Evolutionary conservation across 2,113 vertebrate genomes (phyloP).

Genomic region (Syrrhaptes paradoxus): DNA sequence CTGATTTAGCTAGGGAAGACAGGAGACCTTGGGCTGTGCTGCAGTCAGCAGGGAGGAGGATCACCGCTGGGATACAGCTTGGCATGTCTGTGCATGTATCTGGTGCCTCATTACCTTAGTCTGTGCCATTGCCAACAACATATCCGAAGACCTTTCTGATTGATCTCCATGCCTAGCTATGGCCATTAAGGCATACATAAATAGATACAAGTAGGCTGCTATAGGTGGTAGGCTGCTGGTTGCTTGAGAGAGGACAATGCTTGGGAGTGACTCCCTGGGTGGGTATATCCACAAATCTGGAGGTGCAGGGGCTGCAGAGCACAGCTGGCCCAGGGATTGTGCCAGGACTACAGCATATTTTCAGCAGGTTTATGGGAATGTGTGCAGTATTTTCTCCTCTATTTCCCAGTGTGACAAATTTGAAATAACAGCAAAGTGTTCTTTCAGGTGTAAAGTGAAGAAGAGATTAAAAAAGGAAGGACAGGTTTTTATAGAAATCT

Average conservation of each 20-base stretch:
- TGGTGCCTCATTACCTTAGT: not conserved
- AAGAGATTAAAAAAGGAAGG: not conserved
- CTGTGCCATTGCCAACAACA: fast-evolving
- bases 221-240: not conserved
- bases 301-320: not conserved
- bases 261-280: fast-evolving
- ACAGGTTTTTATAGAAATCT: not conserved
- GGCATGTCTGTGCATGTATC: not conserved
- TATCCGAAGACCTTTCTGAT: not conserved
- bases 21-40: not conserved
- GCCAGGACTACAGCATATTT: not conserved
- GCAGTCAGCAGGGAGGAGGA: not conserved
- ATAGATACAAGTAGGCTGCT: not conserved
- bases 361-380: not conserved
- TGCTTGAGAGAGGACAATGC: not conserved
- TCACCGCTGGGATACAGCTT: not conserved
- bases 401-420: not conserved
- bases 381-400: not conserved
- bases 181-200: not conserved
- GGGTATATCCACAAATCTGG: not conserved
- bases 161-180: not conserved
- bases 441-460: not conserved
- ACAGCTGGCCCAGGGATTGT: not conserved
- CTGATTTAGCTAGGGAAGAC: not conserved
- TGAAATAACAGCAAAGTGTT: not conserved